A percentile compares a stretch with the other conserved stretches of the same genome.
Evolutionary conservation across 2,113 vertebrate genomes (phyloP).

Genomic region (Apeltes quadracus): DNA sequence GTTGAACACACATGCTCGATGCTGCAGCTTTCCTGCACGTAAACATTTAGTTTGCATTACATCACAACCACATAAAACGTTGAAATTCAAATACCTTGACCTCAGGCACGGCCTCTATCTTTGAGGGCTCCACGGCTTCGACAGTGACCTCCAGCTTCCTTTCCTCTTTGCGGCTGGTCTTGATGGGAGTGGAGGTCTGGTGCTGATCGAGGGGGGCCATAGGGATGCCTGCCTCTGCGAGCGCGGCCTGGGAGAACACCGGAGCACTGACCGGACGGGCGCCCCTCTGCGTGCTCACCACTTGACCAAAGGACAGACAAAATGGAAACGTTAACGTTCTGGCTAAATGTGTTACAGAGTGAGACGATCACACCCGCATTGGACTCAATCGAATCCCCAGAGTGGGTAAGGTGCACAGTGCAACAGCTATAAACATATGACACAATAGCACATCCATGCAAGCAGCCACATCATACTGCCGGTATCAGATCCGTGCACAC

Average conservation of each 20-base stretch:
- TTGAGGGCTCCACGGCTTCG: constrained; percentile 78
- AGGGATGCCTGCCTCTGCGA: constrained; percentile 75
- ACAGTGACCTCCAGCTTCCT: constrained; percentile 78
- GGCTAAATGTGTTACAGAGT: no score
- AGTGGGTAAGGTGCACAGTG: neutral
- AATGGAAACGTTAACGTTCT: constrained; percentile 12
- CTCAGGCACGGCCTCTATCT: constrained; percentile 67
- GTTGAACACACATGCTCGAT: neutral
- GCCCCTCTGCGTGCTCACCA: constrained; percentile 82
- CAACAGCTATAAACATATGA: neutral
- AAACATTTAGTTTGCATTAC: neutral
- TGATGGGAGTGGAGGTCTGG: constrained; percentile 76
- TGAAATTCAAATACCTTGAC: constrained; percentile 78
- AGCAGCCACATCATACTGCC: constrained; percentile 36
- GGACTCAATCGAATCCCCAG: neutral
- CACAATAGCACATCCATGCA: neutral
- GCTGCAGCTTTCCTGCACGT: neutral
- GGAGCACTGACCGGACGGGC: constrained; percentile 90
- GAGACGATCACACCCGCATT: no score
- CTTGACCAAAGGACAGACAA: constrained; percentile 67
- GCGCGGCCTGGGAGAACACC: constrained; percentile 86
- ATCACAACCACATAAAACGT: neutral
- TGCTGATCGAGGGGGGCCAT: constrained; percentile 70
- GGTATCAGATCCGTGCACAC: neutral
- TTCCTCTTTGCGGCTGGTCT: constrained; percentile 71